phyloP scores from a whole-genome alignment of 2,888 invertebrate species.

The Troides helena region DNA sequence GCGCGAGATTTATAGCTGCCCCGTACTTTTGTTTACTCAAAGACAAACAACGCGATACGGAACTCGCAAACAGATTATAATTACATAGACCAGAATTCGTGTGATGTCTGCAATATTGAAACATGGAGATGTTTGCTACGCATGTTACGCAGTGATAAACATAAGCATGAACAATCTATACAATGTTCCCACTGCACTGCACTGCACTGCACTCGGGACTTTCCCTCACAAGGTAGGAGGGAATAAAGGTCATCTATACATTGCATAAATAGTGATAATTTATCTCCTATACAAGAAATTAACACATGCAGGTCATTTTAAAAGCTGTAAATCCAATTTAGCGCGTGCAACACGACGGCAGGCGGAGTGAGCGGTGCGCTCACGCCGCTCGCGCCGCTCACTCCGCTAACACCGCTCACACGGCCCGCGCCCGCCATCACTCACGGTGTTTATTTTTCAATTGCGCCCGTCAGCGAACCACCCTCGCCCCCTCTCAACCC shows the following conservation, averaged over 20 bases:
- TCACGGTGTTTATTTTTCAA: slow-evolving; percentile 79
- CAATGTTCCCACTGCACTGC: too few species aligned
- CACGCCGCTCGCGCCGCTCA: too few species aligned
- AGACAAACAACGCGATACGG: slow-evolving; percentile 16
- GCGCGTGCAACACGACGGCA: slow-evolving; percentile 34
- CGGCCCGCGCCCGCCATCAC: slow-evolving; percentile 55
- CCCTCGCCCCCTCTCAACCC: slow-evolving; percentile 32
- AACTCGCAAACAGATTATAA: slow-evolving; percentile 10
- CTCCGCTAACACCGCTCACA: too few species aligned
- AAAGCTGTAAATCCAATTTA: neutral
- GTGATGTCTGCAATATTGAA: neutral
- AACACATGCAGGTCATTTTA: too few species aligned
- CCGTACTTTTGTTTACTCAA: slow-evolving; percentile 33
- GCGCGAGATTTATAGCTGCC: slow-evolving; percentile 32
- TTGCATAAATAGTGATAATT: too few species aligned
- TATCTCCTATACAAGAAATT: too few species aligned
- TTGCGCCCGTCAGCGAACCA: slow-evolving; percentile 67
- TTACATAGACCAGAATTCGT: neutral
- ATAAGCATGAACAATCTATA: too few species aligned
- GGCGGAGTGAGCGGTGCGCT: slow-evolving; percentile 39
- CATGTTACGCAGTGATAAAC: too few species aligned
- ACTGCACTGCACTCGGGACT: too few species aligned
- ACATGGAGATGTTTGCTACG: too few species aligned
- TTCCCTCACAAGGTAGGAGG: too few species aligned
- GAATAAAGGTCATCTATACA: too few species aligned